Base-by-base conservation (phyloP, 2,888 invertebrate species). In the Syrista parreyssii region DNA sequence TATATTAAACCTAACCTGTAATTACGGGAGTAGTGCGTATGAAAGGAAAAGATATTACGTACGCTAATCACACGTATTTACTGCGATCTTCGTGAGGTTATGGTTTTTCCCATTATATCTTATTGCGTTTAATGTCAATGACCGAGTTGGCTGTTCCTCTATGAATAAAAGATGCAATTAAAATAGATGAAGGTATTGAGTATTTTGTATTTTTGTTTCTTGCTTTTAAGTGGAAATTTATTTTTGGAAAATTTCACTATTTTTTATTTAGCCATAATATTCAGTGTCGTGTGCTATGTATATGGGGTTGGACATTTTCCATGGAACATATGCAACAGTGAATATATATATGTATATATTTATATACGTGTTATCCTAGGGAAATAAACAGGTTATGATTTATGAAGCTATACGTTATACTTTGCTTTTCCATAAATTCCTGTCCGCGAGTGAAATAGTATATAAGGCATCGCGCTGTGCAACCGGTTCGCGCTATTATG, bases 381-480 rank as follows among this genome's bases (percentile, higher is more conserved):
- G 55, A 68, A 40, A 74, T 74, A 77, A 74, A 77, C 68, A 77
- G 74, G 75, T 77, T 69, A 76, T 32, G 72, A 30, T 12, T 76
- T 23, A 12, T 69, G 40, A 76, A 40, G 74, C 75, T 74, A 73
- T 78, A 68, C 75, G 68, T 74, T 79, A 12, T 68, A 76, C 35
- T 79, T 74, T 71, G 71, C 71, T 71, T 71, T 71, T 71, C 71
- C 33, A 71, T 71, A 71, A 71, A 71, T 71, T 71, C 31, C 71
- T 33, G 31, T 33, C 23, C 55, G 55, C 55, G 55, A 55, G 15
- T 55, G 55, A 55, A 55, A 55, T 55, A 55, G 55, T 55, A 55
- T 55, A 55, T 33, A 33, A 71, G 71, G 23, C 71, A 71, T 33
- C 71, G 71, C 23, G 33, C 9, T 6, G 30, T 33, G 33, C 71